phyloP scores from a whole-genome alignment of 2,113 vertebrate species.

The Chloebia gouldiae region DNA sequence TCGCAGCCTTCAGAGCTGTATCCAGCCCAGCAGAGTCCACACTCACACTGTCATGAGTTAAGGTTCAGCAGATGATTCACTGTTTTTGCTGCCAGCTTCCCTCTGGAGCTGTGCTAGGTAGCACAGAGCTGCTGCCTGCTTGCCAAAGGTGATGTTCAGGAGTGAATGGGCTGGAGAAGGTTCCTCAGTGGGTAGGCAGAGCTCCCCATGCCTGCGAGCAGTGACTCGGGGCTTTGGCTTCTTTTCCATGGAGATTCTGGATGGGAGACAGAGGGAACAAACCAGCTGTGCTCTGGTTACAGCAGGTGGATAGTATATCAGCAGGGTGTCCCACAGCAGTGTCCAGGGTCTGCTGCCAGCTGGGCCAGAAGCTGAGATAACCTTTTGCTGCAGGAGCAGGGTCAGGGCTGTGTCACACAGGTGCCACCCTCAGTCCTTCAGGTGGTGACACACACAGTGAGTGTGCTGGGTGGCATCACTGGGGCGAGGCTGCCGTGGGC shows the following conservation, averaged over 20 bases:
- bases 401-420: neutral
- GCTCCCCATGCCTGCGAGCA: accelerated
- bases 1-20: neutral
- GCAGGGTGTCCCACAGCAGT: neutral
- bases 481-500: neutral
- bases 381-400: neutral
- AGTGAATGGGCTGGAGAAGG: neutral
- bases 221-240: neutral
- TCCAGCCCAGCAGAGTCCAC: accelerated
- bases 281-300: neutral
- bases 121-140: neutral
- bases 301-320: neutral
- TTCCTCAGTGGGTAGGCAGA: neutral
- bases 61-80: neutral
- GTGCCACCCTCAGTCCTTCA: accelerated
- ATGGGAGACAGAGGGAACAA: neutral
- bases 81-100: neutral
- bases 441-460: neutral
- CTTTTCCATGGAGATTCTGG: neutral
- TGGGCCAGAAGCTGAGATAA: neutral
- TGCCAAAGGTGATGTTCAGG: neutral
- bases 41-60: accelerated
- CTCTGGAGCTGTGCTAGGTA: neutral
- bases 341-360: neutral
- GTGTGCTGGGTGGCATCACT: neutral